Conservation (phyloP, 2,888 invertebrate species). For the Clusia tigrina region DNA sequence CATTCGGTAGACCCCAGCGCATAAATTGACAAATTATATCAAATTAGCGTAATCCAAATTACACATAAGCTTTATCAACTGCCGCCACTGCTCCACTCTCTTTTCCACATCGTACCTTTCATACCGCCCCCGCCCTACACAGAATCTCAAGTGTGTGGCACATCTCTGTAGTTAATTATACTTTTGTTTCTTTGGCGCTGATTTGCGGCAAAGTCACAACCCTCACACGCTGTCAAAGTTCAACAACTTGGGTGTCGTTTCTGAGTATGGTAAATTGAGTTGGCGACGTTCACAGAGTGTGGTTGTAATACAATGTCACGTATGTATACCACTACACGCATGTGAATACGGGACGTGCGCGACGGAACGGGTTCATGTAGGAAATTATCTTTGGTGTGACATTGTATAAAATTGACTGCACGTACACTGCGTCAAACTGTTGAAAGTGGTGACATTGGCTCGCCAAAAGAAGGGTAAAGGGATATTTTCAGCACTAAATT, state of each 20-base stretch:
- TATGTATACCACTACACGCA: neutral
- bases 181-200: constrained; percentile 21
- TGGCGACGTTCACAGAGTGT: constrained; percentile 2
- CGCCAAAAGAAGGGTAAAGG: too few relatives aligned
- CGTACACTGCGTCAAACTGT: constrained; percentile 58
- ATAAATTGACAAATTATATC: constrained; percentile 37
- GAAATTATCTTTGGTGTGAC: constrained; percentile 17
- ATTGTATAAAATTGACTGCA: constrained; percentile 51
- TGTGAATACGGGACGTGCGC: neutral
- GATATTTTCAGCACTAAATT: too few relatives aligned
- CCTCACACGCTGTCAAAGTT: constrained; percentile 24
- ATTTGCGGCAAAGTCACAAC: neutral
- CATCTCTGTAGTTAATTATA: constrained; percentile 51
- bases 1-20: too few relatives aligned
- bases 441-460: constrained; percentile 54
- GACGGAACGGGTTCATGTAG: constrained; percentile 4
- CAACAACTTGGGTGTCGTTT: constrained; percentile 28
- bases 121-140: neutral
- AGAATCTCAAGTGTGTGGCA: constrained; percentile 10
- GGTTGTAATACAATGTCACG: constrained; percentile 20
- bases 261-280: constrained; percentile 9
- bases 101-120: neutral
- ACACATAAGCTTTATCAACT: constrained; percentile 7
- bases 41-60: constrained; percentile 37
- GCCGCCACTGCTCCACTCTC: neutral